Base-by-base conservation (phyloP, 2,113 vertebrate species). In the Noctilio leporinus region DNA sequence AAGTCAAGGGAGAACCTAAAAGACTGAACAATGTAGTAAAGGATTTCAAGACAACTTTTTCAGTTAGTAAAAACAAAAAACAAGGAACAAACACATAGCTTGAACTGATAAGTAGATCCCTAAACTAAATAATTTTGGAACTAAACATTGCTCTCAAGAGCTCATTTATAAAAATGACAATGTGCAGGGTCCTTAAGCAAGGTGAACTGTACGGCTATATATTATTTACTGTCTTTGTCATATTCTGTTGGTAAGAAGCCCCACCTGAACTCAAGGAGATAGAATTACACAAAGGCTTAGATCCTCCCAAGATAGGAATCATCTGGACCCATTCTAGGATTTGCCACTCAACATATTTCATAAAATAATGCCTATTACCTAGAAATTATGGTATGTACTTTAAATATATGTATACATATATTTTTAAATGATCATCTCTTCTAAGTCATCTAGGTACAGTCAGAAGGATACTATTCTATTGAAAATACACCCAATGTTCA, bases 291-390 rank as follows among this genome's bases (percentile, higher is more conserved):
- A 69, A 59, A 72, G 20, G 10, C 20, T 38, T n/a, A 28, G 15
- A 7, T 53, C 1, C 22, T 26, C 11, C 0, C 26, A 22, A 38
- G 17, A 55, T 2, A n/a, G 16, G 15, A 5, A 35, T 28, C 20
- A 76, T 3, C 17, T 4, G 26, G 35, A 33, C 2, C 22, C 30
- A 38, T 11, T 26, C 40, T 22, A n/a, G 47, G 17, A 38, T 22
- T 67, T 30, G 22, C 16, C 20, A 35, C 17, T 11, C 24, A 9
- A 43, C 3, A 77, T 28, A 65, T 33, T 88, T 72, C 16, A 5
- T 38, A 53, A 86, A 81, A 57, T 62, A 16, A 30, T 70, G 26
- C 10, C 10, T 38, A n/a, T 47, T 55, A 67, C 22, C 9, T 30
- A 67, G 12, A 53, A 45, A 4, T 57, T 59, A 64, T 15, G 75